Evolutionary conservation across 2,797 vertebrate species (phyloP).

Genomic region (Neosalanx taihuensis): DNA sequence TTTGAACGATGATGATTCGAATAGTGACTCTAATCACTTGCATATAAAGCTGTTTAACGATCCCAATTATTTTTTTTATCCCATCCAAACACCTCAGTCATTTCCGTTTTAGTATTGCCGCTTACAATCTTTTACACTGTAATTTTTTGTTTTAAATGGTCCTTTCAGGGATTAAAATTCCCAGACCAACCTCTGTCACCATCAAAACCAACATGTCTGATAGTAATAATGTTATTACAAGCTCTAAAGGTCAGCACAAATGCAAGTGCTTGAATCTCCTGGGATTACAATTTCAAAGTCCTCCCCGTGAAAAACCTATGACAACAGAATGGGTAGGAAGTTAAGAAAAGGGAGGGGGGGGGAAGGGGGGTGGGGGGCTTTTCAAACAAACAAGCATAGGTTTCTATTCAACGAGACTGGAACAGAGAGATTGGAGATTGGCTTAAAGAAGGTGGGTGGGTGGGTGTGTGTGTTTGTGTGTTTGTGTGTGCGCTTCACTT

Average conservation of each 20-base stretch:
- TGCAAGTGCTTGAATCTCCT: slow-evolving; percentile 76
- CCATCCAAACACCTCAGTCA: no score
- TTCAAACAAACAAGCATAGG: slow-evolving; percentile 79
- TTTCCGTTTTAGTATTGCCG: no score
- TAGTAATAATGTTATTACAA: slow-evolving; percentile 75
- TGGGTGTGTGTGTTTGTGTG: background rate
- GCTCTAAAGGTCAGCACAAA: slow-evolving; percentile 77
- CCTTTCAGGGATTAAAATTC: background rate
- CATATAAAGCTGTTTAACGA: no score
- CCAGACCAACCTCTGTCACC: background rate
- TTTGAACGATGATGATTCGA: no score
- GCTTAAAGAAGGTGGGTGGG: slow-evolving; percentile 58
- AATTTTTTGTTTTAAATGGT: background rate
- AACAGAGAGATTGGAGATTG: slow-evolving; percentile 65
- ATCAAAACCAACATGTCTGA: slow-evolving; percentile 42
- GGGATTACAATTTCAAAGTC: slow-evolving; percentile 82
- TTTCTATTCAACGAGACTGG: slow-evolving; percentile 59
- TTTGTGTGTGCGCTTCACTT: slow-evolving; percentile 14
- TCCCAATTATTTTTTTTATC: no score
- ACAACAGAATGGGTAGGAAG: slow-evolving; percentile 73
- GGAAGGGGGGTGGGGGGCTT: slow-evolving; percentile 50
- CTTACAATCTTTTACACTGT: background rate
- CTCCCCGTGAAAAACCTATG: slow-evolving; percentile 68
- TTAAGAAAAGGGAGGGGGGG: slow-evolving; percentile 59
- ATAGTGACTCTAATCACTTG: no score